These are phyloP conservation scores for Lasioglossum marginatum DNA, from an alignment of 2,888 invertebrate species.

Conservation along the genomic window DNA sequence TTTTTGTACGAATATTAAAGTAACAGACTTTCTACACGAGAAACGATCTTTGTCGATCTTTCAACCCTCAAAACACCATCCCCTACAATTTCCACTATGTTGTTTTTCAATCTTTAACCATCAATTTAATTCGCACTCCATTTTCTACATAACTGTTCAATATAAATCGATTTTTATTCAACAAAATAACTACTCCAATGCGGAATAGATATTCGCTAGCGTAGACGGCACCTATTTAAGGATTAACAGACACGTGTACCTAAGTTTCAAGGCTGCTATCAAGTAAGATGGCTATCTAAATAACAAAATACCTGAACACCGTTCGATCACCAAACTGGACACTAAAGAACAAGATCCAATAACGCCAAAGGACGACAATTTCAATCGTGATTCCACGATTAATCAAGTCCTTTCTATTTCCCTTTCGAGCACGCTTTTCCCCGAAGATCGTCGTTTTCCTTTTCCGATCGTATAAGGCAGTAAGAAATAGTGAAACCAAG, in stretches of 20 bases:
- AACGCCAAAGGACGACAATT: neutral
- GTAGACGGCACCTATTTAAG: too few species aligned
- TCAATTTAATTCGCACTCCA: too few species aligned
- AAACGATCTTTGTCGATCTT: neutral
- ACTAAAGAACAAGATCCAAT: neutral
- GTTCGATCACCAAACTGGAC: neutral
- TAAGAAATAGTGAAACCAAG: neutral
- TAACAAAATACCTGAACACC: neutral
- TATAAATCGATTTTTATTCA: too few species aligned
- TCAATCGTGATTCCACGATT: neutral
- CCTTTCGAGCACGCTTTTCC: neutral
- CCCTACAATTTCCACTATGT: neutral
- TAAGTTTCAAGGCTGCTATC: neutral
- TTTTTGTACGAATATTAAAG: neutral
- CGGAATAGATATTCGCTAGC: too few species aligned
- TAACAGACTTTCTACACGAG: neutral
- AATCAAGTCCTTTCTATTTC: neutral
- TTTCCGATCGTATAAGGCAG: neutral
- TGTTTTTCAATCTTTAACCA: neutral
- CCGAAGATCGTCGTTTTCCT: neutral
- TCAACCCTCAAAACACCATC: neutral
- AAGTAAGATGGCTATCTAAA: neutral
- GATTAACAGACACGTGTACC: neutral
- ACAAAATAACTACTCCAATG: too few species aligned
- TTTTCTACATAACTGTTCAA: too few species aligned